phyloP scores from a whole-genome alignment of 2,113 vertebrate species.

The Platichthys stellatus region DNA sequence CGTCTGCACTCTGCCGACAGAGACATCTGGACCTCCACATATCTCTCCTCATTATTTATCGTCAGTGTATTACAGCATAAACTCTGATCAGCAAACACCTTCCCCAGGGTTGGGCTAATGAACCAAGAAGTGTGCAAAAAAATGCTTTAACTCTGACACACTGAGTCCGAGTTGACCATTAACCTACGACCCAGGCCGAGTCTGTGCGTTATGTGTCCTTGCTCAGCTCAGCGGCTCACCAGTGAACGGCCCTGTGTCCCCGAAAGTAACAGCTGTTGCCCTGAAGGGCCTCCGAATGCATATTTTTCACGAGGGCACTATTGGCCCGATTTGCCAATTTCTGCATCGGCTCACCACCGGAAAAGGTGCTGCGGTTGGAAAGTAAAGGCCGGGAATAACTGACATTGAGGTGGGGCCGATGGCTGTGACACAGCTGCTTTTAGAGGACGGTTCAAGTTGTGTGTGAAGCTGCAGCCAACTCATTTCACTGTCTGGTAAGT shows the following conservation, averaged over 20 bases:
- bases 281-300: conserved; percentile 45
- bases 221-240: conserved; percentile 40
- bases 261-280: conserved; percentile 72
- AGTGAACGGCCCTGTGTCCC: conserved; percentile 24
- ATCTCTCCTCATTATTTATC: conserved; percentile 66
- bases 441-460: conserved; percentile 68
- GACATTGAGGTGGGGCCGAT: conserved; percentile 61
- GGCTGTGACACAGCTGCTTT: conserved; percentile 78
- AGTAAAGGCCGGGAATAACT: conserved; percentile 69
- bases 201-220: conserved; percentile 53
- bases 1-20: conserved; percentile 36
- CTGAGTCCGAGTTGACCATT: conserved; percentile 69
- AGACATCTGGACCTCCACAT: conserved; percentile 43
- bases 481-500: conserved; percentile 77
- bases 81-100: conserved; percentile 66
- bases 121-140: conserved; percentile 44
- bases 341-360: conserved; percentile 61
- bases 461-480: conserved; percentile 66
- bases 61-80: conserved; percentile 50
- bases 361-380: conserved; percentile 71
- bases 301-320: conserved; percentile 68
- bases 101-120: conserved; percentile 62
- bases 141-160: conserved; percentile 36
- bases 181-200: conserved; percentile 64
- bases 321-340: conserved; percentile 60